A percentile compares a stretch with the other conserved stretches of the same genome.
Evolutionary conservation across 2,888 invertebrate species (phyloP).

Genomic region (Eristalis intricaria): DNA sequence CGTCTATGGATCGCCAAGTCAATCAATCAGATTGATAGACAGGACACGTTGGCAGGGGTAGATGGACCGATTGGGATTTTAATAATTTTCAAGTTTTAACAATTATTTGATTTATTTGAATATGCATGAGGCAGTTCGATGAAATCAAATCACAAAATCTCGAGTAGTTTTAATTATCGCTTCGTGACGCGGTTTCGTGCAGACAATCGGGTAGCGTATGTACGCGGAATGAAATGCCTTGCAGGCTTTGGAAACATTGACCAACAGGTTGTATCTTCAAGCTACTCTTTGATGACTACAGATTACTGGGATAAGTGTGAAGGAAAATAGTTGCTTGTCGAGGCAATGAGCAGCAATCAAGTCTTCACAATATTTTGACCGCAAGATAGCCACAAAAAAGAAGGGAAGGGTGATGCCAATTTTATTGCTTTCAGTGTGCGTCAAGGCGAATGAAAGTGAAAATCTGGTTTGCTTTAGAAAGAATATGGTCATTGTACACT

Average conservation of each 20-base stretch:
- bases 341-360: neutral
- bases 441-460: neutral
- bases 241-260: constrained; percentile 5
- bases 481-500: neutral
- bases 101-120: constrained; percentile 18
- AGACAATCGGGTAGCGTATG: neutral
- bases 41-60: constrained; percentile 41
- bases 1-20: constrained; percentile 7
- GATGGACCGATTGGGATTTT: constrained; percentile 24
- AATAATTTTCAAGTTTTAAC: constrained; percentile 12
- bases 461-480: too few species aligned
- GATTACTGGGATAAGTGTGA: neutral
- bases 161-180: neutral
- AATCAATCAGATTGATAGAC: constrained; percentile 58
- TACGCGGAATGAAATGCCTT: neutral
- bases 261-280: neutral
- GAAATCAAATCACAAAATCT: constrained; percentile 11
- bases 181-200: neutral
- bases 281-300: neutral
- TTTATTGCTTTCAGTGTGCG: neutral
- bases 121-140: constrained; percentile 8
- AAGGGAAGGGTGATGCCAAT: neutral
- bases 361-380: neutral
- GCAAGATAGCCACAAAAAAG: neutral
- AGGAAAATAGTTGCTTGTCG: neutral